phyloP scores from a whole-genome alignment of 2,888 invertebrate species.

The Merodon equestris region DNA sequence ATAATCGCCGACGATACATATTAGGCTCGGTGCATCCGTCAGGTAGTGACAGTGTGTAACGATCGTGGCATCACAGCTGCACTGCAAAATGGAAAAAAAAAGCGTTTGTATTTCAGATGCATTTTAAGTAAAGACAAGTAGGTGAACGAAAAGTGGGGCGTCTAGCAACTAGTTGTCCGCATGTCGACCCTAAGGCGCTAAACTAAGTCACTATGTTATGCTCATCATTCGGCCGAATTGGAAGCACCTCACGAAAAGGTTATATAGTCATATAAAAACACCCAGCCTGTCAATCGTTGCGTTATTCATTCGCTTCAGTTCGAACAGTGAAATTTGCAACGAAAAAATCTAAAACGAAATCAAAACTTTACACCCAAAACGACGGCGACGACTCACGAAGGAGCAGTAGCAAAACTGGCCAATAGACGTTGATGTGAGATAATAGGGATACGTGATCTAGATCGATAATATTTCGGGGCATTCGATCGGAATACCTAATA shows the following conservation, averaged over 20 bases:
- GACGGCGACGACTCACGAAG: slow-evolving; percentile 63
- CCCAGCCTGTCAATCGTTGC: slow-evolving; percentile 51
- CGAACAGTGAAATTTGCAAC: slow-evolving; percentile 67
- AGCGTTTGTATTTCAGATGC: slow-evolving; percentile 35
- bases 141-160: slow-evolving; percentile 49
- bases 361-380: slow-evolving; percentile 66
- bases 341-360: slow-evolving; percentile 29
- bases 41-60: slow-evolving; percentile 45
- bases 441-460: slow-evolving; percentile 66
- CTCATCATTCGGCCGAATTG: slow-evolving; percentile 63
- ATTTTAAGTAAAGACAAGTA: slow-evolving; percentile 41
- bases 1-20: slow-evolving; percentile 37
- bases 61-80: not conserved
- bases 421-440: slow-evolving; percentile 61
- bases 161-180: slow-evolving; percentile 38
- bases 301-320: slow-evolving; percentile 71
- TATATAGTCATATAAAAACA: slow-evolving; percentile 71
- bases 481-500: slow-evolving; percentile 58
- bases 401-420: slow-evolving; percentile 11
- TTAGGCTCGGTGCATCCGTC: slow-evolving; percentile 56
- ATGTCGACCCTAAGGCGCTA: slow-evolving; percentile 59
- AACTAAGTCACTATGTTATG: slow-evolving; percentile 60
- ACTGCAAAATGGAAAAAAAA: not conserved
- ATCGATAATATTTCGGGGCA: slow-evolving; percentile 30
- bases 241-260: slow-evolving; percentile 42